A percentile compares a stretch with the other conserved stretches of the same genome.
These are phyloP conservation scores for Magallana ariakensis DNA, from an alignment of 1,140 invertebrate species.

Conservation along the genomic window DNA sequence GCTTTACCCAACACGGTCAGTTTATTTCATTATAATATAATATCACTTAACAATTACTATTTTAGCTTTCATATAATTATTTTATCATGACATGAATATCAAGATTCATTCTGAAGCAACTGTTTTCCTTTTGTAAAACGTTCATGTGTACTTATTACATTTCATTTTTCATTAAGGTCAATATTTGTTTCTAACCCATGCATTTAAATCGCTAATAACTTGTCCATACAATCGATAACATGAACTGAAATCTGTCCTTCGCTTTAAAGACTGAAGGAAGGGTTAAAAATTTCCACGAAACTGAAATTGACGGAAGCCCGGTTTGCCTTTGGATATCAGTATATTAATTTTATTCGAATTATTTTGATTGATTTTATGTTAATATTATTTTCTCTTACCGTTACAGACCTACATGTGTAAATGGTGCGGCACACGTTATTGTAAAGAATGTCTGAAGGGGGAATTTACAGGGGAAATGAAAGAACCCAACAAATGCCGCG, in stretches of 20 bases:
- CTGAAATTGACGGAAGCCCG: too few relatives aligned
- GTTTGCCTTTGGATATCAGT: too few relatives aligned
- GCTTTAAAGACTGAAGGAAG: background rate
- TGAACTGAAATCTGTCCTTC: background rate
- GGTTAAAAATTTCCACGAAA: too few relatives aligned
- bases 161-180: background rate
- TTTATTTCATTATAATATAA: too few relatives aligned
- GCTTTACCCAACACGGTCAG: conserved; percentile 54
- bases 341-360: too few relatives aligned
- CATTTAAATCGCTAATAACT: background rate
- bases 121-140: too few relatives aligned
- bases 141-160: background rate
- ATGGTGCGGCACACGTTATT: conserved; percentile 76
- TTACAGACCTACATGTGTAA: conserved; percentile 75
- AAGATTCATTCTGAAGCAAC: too few relatives aligned
- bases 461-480: conserved; percentile 71
- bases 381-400: background rate
- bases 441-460: conserved; percentile 73
- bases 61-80: too few relatives aligned
- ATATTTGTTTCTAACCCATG: background rate
- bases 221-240: background rate
- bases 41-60: too few relatives aligned
- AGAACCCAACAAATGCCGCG: conserved; percentile 64
- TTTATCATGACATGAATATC: too few relatives aligned
- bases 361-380: background rate